Base-by-base conservation (phyloP, 2,797 vertebrate genomes). In the Heterohyrax brucei region DNA sequence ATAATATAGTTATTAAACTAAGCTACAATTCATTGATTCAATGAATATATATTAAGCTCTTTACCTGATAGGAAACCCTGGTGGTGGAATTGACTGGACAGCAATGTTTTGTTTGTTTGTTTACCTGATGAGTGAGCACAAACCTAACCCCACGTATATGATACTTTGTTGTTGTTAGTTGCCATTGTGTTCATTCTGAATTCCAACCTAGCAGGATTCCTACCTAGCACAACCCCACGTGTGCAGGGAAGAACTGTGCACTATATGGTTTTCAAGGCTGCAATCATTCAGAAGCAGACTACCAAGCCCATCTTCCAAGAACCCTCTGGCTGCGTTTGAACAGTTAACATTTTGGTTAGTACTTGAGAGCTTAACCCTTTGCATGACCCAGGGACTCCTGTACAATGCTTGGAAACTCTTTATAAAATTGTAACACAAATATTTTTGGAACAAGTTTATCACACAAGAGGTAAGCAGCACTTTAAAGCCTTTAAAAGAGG, bases 1-100 rank as follows among this genome's bases (percentile, higher is more conserved):
- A 73, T 28, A 83, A 79, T 68, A 18, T 46, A 89, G 62, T 81
- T 79, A 91, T 62, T 86, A 93, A 78, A 48, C 10, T 59, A 90
- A 83, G 61, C 21, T 68, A 68, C 22, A 12, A 66, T 84, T 83
- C 61, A 68, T 9, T 73, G 53, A 81, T 59, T 77, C 53, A 50
- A 78, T 81, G 70, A 91, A 68, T 70, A 5, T 33, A 13, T n/a
- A 76, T 77, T 91, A 94, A 77, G n/a, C n/a, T 70, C 28, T 68
- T 39, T 39, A 39, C 3, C 2, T 39, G 39, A 39, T 39, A 39
- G 39, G 39, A 39, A 39, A 39, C 39, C 39, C 39, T 39, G 39
- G 39, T 39, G 39, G 39, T 39, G 39, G 39, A 39, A 39, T 39
- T 39, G 39, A 39, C 39, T 39, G 39, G 39, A 39, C 39, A 39